A percentile compares a stretch with the other conserved stretches of the same genome.
Evolutionary conservation across 2,797 vertebrate species (phyloP).

Genomic region (Ctenopoma multispine): DNA sequence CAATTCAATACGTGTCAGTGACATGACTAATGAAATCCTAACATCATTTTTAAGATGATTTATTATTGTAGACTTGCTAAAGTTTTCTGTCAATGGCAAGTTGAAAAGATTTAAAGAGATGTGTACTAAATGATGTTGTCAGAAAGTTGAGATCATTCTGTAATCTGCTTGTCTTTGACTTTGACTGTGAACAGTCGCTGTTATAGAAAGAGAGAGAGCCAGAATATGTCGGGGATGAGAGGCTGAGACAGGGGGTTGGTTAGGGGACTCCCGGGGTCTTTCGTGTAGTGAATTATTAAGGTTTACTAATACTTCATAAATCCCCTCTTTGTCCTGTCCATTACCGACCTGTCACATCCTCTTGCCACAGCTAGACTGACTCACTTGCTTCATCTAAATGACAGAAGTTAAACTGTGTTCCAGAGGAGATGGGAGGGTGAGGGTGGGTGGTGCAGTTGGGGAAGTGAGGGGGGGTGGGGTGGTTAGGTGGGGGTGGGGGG

Average conservation of each 20-base stretch:
- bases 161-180: conserved; percentile 13
- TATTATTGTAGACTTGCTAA: background rate
- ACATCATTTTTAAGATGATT: background rate
- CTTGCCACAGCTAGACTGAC: conserved; percentile 72
- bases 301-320: conserved; percentile 87
- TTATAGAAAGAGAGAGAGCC: conserved; percentile 21
- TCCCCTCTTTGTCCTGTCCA: conserved; percentile 85
- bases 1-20: background rate
- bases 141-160: background rate
- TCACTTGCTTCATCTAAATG: conserved; percentile 81
- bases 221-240: conserved; percentile 36
- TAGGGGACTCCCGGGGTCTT: conserved; percentile 70
- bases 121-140: background rate
- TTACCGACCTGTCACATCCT: conserved; percentile 86
- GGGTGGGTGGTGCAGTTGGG: conserved; percentile 2
- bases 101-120: background rate
- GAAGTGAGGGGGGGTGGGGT: conserved; percentile 28
- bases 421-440: conserved; percentile 69
- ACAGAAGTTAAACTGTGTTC: conserved; percentile 87
- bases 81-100: background rate
- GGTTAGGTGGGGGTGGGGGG: conserved; percentile 8
- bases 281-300: conserved; percentile 86
- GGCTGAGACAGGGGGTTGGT: conserved; percentile 35
- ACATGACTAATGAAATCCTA: conserved; percentile 3
- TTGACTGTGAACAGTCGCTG: conserved; percentile 19